Conservation (phyloP, 2,113 vertebrate species). For the Microtus montanus region DNA sequence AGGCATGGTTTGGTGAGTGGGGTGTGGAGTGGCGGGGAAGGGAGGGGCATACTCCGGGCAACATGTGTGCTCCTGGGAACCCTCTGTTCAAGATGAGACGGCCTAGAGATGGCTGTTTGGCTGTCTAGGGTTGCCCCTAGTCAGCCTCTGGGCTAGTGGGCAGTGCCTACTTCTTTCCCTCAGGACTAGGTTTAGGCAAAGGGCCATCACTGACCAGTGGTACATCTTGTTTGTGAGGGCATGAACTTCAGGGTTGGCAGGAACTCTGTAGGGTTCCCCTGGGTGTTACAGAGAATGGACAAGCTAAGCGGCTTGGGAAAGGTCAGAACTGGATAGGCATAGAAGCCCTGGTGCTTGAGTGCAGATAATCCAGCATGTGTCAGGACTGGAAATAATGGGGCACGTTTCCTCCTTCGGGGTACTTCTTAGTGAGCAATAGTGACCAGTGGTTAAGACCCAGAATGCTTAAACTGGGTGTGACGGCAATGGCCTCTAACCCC, state of each 20-base stretch:
- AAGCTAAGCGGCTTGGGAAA: background rate
- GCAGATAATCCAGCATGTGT: background rate
- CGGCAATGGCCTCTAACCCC: background rate
- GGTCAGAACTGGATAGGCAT: background rate
- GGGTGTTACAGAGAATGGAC: background rate
- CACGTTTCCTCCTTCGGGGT: background rate
- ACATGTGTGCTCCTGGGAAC: background rate
- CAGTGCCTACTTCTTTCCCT: background rate
- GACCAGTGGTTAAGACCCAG: background rate
- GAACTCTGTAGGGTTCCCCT: background rate
- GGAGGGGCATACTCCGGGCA: background rate
- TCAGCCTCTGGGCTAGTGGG: background rate
- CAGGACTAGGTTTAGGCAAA: background rate
- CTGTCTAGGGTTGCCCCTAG: fast-evolving
- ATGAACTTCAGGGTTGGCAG: background rate
- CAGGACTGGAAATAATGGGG: background rate
- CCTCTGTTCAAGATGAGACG: fast-evolving
- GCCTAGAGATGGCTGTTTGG: background rate
- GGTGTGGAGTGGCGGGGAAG: fast-evolving
- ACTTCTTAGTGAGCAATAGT: background rate
- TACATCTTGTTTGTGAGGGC: background rate
- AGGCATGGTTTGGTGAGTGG: slow-evolving; percentile 92
- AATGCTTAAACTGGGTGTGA: background rate
- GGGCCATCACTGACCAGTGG: background rate
- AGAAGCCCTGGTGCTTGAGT: background rate